Evolutionary conservation across 2,113 vertebrate species (phyloP).

Genomic region (Lontra canadensis): DNA sequence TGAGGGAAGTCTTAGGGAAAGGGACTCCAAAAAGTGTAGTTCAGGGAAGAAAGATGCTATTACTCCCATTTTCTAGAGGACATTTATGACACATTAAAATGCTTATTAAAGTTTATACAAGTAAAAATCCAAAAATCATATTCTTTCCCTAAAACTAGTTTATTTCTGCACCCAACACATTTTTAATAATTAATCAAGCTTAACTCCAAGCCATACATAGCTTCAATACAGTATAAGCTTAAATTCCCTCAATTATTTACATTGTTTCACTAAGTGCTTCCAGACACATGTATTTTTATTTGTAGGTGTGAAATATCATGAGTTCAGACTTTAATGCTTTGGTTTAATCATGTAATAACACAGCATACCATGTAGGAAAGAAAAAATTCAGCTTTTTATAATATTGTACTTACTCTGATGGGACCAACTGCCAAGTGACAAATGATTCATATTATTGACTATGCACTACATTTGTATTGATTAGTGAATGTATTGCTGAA

Average conservation of each 20-base stretch:
- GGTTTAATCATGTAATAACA: constrained; percentile 46
- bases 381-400: constrained; percentile 28
- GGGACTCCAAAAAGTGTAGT: background rate
- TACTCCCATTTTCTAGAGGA: constrained; percentile 35
- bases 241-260: constrained; percentile 45
- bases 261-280: constrained; percentile 15
- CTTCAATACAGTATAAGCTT: background rate
- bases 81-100: background rate
- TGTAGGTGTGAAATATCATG: constrained; percentile 53
- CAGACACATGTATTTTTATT: background rate
- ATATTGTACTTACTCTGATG: constrained; percentile 42
- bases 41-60: background rate
- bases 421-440: constrained; percentile 38
- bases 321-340: constrained; percentile 36
- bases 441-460: constrained; percentile 50
- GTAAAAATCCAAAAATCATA: constrained; percentile 41
- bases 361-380: background rate
- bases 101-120: constrained; percentile 35
- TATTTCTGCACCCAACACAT: background rate
- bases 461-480: background rate
- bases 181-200: constrained; percentile 24
- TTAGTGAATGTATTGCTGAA: constrained; percentile 1
- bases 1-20: background rate
- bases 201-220: background rate
- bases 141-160: constrained; percentile 16